Percentiles rank a stretch among this genome's conserved stretches.
These are phyloP conservation scores for Menidia menidia DNA, from an alignment of 2,797 vertebrate species.

Conservation along the genomic window DNA sequence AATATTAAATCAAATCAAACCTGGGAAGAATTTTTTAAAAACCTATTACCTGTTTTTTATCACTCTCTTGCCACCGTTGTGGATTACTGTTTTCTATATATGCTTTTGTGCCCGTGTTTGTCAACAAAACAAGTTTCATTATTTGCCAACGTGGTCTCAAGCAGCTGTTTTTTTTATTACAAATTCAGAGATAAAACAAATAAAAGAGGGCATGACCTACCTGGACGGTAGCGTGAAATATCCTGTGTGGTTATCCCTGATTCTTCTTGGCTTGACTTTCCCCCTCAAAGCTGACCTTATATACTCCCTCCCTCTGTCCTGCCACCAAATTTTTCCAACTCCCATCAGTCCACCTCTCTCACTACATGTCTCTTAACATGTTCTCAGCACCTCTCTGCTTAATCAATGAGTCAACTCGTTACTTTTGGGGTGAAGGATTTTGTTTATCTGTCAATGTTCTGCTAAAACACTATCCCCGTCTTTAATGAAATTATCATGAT, in stretches of 20 bases:
- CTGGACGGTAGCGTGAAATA: slow-evolving; percentile 35
- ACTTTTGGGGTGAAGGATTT: not conserved
- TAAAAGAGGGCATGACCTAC: slow-evolving; percentile 48
- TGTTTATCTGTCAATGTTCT: not conserved
- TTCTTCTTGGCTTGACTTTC: slow-evolving; percentile 39
- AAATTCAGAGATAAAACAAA: not conserved
- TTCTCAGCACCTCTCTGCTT: slow-evolving; percentile 47
- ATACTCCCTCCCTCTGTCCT: slow-evolving; percentile 62
- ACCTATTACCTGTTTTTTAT: no score
- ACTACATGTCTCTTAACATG: slow-evolving; percentile 44
- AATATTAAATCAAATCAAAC: not conserved
- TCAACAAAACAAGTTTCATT: not conserved
- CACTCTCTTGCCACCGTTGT: no score
- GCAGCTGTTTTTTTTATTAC: not conserved
- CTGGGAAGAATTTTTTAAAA: not conserved
- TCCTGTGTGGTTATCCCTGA: slow-evolving; percentile 41
- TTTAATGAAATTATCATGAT: not conserved
- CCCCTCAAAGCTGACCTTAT: slow-evolving; percentile 66
- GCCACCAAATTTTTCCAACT: slow-evolving; percentile 47
- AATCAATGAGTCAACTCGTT: not conserved
- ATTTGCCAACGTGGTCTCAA: not conserved
- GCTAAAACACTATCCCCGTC: not conserved
- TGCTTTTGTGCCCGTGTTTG: not conserved
- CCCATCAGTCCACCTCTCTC: slow-evolving; percentile 45
- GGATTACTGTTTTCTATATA: no score